Evolutionary conservation across 1,140 invertebrate genomes (phyloP).

Genomic region (Hycleus phaleratus): DNA sequence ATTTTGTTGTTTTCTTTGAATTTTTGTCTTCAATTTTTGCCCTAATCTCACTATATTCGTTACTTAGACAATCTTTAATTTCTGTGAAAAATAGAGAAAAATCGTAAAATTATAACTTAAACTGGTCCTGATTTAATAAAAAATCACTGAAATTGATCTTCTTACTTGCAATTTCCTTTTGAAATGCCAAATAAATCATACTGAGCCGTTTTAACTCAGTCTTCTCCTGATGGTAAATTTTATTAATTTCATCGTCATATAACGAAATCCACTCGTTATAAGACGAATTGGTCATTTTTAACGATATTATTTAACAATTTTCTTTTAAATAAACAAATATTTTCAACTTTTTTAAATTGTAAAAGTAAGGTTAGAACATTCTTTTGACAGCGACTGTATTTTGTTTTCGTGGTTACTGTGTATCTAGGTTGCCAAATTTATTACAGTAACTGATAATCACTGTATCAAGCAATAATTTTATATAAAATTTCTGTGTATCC

Average conservation of each 20-base stretch:
- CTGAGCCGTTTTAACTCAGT: constrained; percentile 10
- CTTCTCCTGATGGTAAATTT: constrained; percentile 9
- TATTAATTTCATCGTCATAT: constrained; percentile 7
- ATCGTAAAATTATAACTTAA: background rate
- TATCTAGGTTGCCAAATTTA: no score
- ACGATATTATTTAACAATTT: no score
- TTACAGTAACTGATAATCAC: no score
- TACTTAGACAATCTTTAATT: background rate
- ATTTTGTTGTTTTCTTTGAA: background rate
- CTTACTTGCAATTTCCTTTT: constrained; percentile 17
- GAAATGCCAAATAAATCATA: constrained; percentile 15
- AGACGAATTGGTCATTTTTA: background rate
- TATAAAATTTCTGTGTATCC: no score
- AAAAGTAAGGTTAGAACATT: no score
- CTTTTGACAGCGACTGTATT: no score
- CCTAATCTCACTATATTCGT: constrained; percentile 1
- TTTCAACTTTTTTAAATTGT: no score
- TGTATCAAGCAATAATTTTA: no score
- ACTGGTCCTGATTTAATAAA: background rate
- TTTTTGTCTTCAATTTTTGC: constrained; percentile 9
- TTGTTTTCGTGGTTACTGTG: no score
- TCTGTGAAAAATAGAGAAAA: background rate
- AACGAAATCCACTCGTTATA: constrained; percentile 12
- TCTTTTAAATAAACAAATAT: no score
- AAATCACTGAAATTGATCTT: background rate